These are phyloP conservation scores for Scytalopus superciliaris DNA, from an alignment of 2,113 vertebrate genomes.

Conservation along the genomic window DNA sequence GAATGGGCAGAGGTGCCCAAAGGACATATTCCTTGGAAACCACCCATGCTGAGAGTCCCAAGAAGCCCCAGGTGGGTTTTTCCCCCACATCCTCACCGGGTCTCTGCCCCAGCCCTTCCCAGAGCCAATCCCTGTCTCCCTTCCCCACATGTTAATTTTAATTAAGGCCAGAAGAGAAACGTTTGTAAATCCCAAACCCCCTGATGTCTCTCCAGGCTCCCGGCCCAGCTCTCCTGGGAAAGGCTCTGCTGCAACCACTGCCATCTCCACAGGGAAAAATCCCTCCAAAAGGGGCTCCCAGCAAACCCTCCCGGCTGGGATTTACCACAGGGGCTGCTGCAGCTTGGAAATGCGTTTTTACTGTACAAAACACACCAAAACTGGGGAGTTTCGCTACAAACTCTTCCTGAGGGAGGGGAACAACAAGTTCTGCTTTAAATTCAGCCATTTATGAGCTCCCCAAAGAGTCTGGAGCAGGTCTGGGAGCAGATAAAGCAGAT, in stretches of 20 bases:
- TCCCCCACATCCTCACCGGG: background rate
- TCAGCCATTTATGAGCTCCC: background rate
- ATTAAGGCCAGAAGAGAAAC: background rate
- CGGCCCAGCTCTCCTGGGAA: background rate
- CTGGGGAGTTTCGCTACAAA: too few relatives aligned
- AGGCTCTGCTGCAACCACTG: background rate
- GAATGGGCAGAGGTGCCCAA: too few relatives aligned
- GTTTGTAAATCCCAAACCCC: background rate
- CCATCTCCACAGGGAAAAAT: background rate
- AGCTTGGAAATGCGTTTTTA: accelerated
- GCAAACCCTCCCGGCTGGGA: background rate
- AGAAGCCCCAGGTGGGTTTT: background rate
- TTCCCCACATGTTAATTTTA: accelerated
- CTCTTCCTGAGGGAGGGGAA: too few relatives aligned
- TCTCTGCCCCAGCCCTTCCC: background rate
- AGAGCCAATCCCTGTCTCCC: background rate
- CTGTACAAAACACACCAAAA: background rate
- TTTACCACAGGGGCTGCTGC: accelerated
- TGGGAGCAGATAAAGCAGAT: background rate
- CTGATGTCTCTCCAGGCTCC: too few relatives aligned
- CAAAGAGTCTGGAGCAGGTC: background rate
- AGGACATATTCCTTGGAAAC: too few relatives aligned
- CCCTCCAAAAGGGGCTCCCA: background rate
- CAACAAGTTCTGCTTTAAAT: background rate
- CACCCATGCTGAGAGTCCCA: background rate